Evolutionary conservation across 2,797 vertebrate species (phyloP).

Genomic region (Poecilia picta): DNA sequence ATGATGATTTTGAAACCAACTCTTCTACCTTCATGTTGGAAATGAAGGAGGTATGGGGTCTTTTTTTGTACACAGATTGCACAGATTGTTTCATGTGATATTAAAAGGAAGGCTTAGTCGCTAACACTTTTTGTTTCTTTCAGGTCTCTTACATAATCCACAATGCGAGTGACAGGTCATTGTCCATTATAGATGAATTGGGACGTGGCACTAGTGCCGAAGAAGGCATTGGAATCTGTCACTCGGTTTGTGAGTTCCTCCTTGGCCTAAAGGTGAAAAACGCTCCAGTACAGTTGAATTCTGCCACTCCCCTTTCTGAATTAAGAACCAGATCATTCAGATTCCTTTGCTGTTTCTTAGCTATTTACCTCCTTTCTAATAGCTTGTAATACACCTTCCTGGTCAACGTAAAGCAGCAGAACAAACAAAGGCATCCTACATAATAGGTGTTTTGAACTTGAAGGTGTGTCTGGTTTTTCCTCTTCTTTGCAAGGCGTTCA

Average conservation of each 20-base stretch:
- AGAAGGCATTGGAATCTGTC: slow-evolving; percentile 97
- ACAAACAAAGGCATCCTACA: slow-evolving; percentile 4
- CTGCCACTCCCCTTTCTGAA: slow-evolving; percentile 14
- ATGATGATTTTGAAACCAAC: slow-evolving; percentile 98
- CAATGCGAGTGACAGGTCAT: slow-evolving; percentile 91
- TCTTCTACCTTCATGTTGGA: slow-evolving; percentile 98
- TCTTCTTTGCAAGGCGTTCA: slow-evolving; percentile 86
- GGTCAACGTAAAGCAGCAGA: slow-evolving; percentile 22
- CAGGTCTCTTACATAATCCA: slow-evolving; percentile 96
- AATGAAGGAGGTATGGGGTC: slow-evolving; percentile 92
- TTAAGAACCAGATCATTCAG: slow-evolving; percentile 33
- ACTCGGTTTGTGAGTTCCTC: slow-evolving; percentile 93
- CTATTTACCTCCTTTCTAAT: background rate
- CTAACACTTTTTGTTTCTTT: slow-evolving; percentile 37
- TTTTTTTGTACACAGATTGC: background rate
- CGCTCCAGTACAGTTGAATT: background rate
- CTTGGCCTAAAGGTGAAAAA: slow-evolving; percentile 90
- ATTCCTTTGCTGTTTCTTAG: slow-evolving; percentile 11
- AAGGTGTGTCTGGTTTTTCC: slow-evolving; percentile 33
- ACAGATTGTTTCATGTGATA: slow-evolving; percentile 1
- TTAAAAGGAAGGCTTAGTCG: background rate
- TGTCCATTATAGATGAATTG: slow-evolving; percentile 96
- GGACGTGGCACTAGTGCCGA: slow-evolving; percentile 95
- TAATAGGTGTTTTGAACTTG: background rate
- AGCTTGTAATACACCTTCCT: slow-evolving; percentile 4